These are phyloP conservation scores for Boleophthalmus pectinirostris DNA, from an alignment of 2,113 vertebrate genomes.

Conservation along the genomic window DNA sequence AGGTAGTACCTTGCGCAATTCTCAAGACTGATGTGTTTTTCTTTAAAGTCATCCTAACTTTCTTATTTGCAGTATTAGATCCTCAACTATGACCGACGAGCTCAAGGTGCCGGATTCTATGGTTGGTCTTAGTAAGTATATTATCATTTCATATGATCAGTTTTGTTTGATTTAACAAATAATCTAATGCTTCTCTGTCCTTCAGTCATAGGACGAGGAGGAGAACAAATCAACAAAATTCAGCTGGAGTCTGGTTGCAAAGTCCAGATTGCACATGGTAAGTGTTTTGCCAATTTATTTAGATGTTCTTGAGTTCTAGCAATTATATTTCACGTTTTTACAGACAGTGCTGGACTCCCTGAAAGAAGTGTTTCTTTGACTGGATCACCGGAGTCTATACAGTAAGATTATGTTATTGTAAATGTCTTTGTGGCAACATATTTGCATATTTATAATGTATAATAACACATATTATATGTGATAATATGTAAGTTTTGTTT, in stretches of 20 bases:
- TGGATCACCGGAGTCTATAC: constrained; percentile 84
- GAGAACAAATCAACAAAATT: constrained; percentile 96
- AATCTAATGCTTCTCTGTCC: constrained; percentile 6
- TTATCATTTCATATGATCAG: background rate
- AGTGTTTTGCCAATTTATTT: constrained; percentile 13
- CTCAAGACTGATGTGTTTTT: background rate
- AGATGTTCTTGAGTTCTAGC: background rate
- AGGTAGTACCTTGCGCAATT: constrained; percentile 56
- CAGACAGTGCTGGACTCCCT: constrained; percentile 87
- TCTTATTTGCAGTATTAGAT: constrained; percentile 59
- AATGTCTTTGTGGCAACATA: background rate
- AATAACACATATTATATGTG: no score
- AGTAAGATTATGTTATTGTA: constrained; percentile 75
- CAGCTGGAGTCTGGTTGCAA: constrained; percentile 96
- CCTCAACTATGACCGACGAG: constrained; percentile 86
- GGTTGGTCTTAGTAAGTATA: constrained; percentile 93
- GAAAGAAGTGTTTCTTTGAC: constrained; percentile 89
- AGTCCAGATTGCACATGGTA: constrained; percentile 93
- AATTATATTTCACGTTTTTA: constrained; percentile 15
- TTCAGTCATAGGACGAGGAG: constrained; percentile 90
- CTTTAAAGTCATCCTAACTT: background rate
- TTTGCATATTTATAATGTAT: no score
- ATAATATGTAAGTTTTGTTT: no score
- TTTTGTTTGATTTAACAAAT: background rate
- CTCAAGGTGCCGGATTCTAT: constrained; percentile 90